These are phyloP conservation scores for Ibidorhyncha struthersii DNA, from an alignment of 2,113 vertebrate genomes.

Conservation along the genomic window DNA sequence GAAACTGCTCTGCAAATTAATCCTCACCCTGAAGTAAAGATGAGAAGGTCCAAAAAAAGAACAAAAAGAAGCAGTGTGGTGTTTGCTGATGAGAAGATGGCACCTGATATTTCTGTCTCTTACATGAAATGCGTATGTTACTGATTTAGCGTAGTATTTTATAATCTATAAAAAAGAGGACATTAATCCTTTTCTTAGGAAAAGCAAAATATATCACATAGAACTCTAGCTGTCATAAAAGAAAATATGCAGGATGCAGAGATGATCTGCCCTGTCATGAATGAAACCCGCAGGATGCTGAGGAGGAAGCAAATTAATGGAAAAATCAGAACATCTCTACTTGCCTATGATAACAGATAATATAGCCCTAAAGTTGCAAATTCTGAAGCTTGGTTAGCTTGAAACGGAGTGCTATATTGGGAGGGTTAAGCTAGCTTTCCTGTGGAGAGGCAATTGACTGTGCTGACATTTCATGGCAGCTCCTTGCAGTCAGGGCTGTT, in stretches of 20 bases:
- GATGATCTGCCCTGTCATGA: not conserved
- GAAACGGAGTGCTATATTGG: not conserved
- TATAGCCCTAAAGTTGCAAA: not conserved
- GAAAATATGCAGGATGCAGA: not conserved
- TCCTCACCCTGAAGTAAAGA: slow-evolving; percentile 87
- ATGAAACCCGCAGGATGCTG: not conserved
- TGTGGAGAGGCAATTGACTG: not conserved
- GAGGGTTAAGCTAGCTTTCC: slow-evolving; percentile 6
- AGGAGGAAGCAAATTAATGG: not conserved
- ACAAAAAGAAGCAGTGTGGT: slow-evolving; percentile 95
- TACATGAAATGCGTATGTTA: slow-evolving; percentile 76
- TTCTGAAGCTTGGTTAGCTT: not conserved
- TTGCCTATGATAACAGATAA: not conserved
- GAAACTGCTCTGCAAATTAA: slow-evolving; percentile 71
- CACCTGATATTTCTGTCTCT: slow-evolving; percentile 58
- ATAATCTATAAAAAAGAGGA: not conserved
- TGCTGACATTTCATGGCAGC: slow-evolving; percentile 13
- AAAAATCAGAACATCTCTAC: not conserved
- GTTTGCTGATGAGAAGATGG: slow-evolving; percentile 85
- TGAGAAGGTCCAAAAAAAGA: slow-evolving; percentile 90
- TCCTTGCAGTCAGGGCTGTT: slow-evolving; percentile 2
- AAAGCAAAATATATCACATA: not conserved
- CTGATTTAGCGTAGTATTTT: not conserved
- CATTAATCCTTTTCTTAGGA: not conserved
- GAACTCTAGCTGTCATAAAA: not conserved